Evolutionary conservation across 1,140 invertebrate genomes (phyloP).

Genomic region (Euborellia annulipes): DNA sequence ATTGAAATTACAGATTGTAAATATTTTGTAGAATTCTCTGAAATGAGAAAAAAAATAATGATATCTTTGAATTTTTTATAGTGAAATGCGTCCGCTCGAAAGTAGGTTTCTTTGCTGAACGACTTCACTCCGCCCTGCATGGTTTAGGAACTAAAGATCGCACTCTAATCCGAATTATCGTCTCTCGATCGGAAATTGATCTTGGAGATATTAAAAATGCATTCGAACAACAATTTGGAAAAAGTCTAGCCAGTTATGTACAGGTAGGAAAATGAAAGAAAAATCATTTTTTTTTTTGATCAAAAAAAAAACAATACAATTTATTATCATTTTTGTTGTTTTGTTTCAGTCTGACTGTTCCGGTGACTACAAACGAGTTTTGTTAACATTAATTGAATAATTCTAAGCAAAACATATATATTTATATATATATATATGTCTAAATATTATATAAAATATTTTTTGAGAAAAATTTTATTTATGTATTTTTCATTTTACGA

Average conservation of each 20-base stretch:
- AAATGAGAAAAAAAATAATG: constrained; percentile 15
- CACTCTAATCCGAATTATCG: constrained; percentile 74
- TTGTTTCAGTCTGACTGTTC: no score
- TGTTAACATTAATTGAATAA: no score
- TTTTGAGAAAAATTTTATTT: no score
- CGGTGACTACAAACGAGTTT: no score
- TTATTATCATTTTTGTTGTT: no score
- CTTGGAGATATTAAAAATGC: constrained; percentile 80
- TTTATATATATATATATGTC: no score
- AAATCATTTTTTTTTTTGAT: no score
- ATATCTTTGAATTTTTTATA: constrained; percentile 25
- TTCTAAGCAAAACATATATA: no score
- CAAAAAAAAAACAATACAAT: no score
- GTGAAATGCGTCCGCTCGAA: constrained; percentile 81
- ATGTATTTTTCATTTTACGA: no score
- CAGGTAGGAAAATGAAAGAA: no score
- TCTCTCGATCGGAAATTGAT: constrained; percentile 83
- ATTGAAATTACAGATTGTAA: background rate
- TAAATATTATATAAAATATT: no score
- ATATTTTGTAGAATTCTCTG: constrained; percentile 19
- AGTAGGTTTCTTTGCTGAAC: constrained; percentile 84
- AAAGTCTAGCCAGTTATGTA: constrained; percentile 67
- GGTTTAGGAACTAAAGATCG: constrained; percentile 79
- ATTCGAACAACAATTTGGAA: constrained; percentile 70
- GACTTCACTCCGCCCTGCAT: constrained; percentile 77